Evolutionary conservation across 2,113 vertebrate genomes (phyloP).

Genomic region (Pelvicachromis taeniatus): DNA sequence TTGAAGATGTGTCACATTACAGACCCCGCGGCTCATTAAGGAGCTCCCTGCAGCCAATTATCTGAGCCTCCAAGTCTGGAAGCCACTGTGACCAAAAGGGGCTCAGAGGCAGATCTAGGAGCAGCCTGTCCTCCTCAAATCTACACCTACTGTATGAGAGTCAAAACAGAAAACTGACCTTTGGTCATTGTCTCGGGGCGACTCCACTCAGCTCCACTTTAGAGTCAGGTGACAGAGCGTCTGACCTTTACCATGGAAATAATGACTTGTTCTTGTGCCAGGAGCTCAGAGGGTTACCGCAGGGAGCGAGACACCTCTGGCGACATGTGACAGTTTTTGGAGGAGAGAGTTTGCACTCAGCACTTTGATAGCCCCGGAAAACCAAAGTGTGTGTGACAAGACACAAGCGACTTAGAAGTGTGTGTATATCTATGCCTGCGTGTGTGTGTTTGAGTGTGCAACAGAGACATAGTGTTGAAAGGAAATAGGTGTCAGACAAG

Average conservation of each 20-base stretch:
- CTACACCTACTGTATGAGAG: slow-evolving; percentile 16
- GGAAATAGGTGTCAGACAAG: slow-evolving; percentile 60
- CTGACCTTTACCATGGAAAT: slow-evolving; percentile 74
- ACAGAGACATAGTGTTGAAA: slow-evolving; percentile 47
- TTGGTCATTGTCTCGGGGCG: slow-evolving; percentile 61
- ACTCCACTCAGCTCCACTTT: slow-evolving; percentile 57
- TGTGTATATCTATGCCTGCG: slow-evolving; percentile 23
- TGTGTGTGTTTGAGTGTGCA: slow-evolving; percentile 16
- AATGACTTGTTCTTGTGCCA: slow-evolving; percentile 72
- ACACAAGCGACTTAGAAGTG: slow-evolving; percentile 49
- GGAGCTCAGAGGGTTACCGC: slow-evolving; percentile 51
- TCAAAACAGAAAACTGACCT: slow-evolving; percentile 65
- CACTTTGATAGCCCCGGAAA: slow-evolving; percentile 65
- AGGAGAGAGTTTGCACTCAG: slow-evolving; percentile 63
- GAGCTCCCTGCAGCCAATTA: slow-evolving; percentile 69
- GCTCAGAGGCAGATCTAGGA: slow-evolving; percentile 54
- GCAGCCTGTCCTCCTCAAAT: slow-evolving; percentile 31
- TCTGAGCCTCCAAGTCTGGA: slow-evolving; percentile 54
- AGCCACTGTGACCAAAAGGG: slow-evolving; percentile 35
- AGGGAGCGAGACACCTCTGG: slow-evolving; percentile 63
- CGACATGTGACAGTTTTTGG: slow-evolving; percentile 67
- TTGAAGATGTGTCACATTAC: slow-evolving; percentile 70
- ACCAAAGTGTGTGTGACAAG: slow-evolving; percentile 67
- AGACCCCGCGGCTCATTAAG: slow-evolving; percentile 65
- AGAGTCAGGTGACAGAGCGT: slow-evolving; percentile 64